Evolutionary conservation across 2,113 vertebrate species (phyloP).

Genomic region (Aegithalos caudatus): DNA sequence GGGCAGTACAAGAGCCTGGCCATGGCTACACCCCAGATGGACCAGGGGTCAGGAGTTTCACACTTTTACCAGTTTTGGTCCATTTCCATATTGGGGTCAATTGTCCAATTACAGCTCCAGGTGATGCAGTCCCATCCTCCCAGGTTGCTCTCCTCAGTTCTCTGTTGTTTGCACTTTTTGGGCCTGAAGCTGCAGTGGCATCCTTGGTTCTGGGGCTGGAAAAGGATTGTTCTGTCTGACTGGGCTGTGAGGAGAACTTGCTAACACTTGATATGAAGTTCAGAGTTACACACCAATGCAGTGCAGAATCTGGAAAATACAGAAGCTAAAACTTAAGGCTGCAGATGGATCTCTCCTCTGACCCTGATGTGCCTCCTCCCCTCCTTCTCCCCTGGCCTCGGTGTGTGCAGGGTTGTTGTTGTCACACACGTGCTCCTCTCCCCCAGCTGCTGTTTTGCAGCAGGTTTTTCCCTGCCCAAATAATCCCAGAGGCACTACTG

Average conservation of each 20-base stretch:
- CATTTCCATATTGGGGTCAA: background rate
- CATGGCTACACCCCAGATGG: fast-evolving
- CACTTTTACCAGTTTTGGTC: background rate
- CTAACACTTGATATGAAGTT: background rate
- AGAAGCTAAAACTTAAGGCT: background rate
- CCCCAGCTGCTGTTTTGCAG: background rate
- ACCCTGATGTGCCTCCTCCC: background rate
- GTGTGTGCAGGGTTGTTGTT: background rate
- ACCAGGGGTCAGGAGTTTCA: fast-evolving
- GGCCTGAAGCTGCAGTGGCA: background rate
- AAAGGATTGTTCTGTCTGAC: background rate
- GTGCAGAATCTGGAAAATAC: background rate
- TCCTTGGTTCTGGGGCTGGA: background rate
- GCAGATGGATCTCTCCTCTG: background rate
- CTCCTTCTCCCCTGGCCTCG: background rate
- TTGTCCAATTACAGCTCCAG: background rate
- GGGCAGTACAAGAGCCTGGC: background rate
- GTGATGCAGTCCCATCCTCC: background rate
- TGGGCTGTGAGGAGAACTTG: background rate
- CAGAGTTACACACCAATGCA: background rate
- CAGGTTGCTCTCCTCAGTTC: background rate
- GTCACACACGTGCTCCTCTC: fast-evolving
- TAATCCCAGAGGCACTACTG: fast-evolving
- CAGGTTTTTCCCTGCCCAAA: background rate
- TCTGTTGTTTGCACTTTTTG: background rate